phyloP scores from a whole-genome alignment of 2,113 vertebrate genomes.

The Vicugna pacos region DNA sequence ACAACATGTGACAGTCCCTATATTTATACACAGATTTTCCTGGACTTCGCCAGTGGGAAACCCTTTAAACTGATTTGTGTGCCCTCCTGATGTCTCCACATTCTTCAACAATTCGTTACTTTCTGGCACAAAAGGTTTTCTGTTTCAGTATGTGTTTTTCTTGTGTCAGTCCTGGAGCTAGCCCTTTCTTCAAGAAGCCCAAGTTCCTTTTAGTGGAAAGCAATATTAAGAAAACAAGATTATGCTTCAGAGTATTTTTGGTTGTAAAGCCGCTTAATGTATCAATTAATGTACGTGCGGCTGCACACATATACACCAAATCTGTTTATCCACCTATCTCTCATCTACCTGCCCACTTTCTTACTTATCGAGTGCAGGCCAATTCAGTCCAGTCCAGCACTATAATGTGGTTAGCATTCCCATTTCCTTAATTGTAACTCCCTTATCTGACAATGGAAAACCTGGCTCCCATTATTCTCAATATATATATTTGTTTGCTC shows the following conservation, averaged over 20 bases:
- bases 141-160: not conserved
- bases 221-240: not conserved
- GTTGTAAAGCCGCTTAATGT: not conserved
- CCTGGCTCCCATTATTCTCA: not conserved
- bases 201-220: not conserved
- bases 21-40: not conserved
- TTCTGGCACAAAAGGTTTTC: not conserved
- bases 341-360: not conserved
- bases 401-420: not conserved
- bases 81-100: not conserved
- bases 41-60: not conserved
- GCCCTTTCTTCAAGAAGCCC: not conserved
- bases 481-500: not conserved
- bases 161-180: not conserved
- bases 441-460: not conserved
- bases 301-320: rapidly evolving
- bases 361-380: not conserved
- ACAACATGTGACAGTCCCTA: not conserved
- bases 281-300: not conserved
- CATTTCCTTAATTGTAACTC: not conserved
- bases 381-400: not conserved
- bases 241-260: not conserved
- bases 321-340: not conserved
- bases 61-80: not conserved
- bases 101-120: not conserved